Evolutionary conservation across 2,113 vertebrate genomes (phyloP).

Genomic region (Ranitomeya imitator): DNA sequence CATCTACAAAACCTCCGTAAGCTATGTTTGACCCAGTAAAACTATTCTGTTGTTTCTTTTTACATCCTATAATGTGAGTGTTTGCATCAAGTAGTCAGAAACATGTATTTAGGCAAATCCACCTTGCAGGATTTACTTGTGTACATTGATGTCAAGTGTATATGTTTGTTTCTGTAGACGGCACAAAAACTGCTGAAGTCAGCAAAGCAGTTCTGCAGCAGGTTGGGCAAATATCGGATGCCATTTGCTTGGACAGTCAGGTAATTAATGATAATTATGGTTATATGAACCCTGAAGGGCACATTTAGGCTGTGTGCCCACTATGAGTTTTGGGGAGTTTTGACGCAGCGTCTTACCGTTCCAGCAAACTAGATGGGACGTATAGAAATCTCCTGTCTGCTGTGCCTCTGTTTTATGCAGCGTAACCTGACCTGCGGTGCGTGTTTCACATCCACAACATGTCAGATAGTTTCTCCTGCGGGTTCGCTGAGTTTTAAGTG

Average conservation of each 20-base stretch:
- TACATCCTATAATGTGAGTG: not conserved
- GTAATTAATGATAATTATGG: constrained; percentile 66
- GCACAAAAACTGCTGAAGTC: constrained; percentile 94
- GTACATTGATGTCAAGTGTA: not conserved
- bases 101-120: not conserved
- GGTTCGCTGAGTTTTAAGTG: too few relatives aligned
- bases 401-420: too few relatives aligned
- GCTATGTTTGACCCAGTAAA: constrained; percentile 38
- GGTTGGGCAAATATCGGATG: constrained; percentile 95
- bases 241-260: constrained; percentile 97
- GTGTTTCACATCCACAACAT: too few relatives aligned
- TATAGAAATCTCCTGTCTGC: too few relatives aligned
- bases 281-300: too few relatives aligned
- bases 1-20: constrained; percentile 33
- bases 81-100: not conserved
- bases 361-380: too few relatives aligned
- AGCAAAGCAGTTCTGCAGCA: constrained; percentile 94
- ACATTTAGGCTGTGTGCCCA: not conserved
- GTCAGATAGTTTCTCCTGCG: too few relatives aligned
- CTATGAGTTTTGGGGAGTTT: too few relatives aligned
- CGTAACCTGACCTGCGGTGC: too few relatives aligned
- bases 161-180: constrained; percentile 70
- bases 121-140: not conserved
- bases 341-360: too few relatives aligned
- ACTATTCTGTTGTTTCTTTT: not conserved